Evolutionary conservation across 1,140 invertebrate species (phyloP).

Genomic region (Maniola jurtina): DNA sequence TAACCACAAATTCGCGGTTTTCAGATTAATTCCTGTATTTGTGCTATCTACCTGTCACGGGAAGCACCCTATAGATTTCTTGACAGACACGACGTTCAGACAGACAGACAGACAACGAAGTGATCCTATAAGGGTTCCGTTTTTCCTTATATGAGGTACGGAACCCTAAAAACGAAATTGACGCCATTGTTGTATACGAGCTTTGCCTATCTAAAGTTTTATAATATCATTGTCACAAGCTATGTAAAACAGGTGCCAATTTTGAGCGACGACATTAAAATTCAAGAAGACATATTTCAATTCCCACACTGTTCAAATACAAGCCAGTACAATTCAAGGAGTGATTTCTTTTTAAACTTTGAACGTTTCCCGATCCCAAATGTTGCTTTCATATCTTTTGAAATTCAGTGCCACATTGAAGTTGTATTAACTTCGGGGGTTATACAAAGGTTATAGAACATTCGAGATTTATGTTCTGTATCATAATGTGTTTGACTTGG

Average conservation of each 20-base stretch:
- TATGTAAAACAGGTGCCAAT: not conserved
- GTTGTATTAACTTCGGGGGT: not conserved
- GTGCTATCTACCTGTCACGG: too few relatives aligned
- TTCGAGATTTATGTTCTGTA: not conserved
- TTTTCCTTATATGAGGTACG: too few relatives aligned
- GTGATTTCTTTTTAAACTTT: constrained; percentile 9
- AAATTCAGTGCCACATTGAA: constrained; percentile 6
- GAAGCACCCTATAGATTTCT: too few relatives aligned
- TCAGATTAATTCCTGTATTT: too few relatives aligned
- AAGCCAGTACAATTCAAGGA: not conserved
- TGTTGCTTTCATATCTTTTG: constrained; percentile 6
- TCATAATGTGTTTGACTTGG: not conserved
- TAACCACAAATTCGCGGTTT: too few relatives aligned
- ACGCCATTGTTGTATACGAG: too few relatives aligned
- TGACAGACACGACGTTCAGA: too few relatives aligned
- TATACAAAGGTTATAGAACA: not conserved
- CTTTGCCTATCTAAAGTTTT: too few relatives aligned
- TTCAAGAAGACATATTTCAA: not conserved
- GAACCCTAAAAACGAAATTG: too few relatives aligned
- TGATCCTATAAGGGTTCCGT: too few relatives aligned
- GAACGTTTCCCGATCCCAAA: constrained; percentile 1
- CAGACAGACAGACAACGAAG: too few relatives aligned
- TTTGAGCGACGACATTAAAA: not conserved
- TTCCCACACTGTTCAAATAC: not conserved
- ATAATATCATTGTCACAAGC: too few relatives aligned